Percentiles rank a stretch among this genome's conserved stretches.
Conservation (phyloP, 1,140 invertebrate species). For the Drosophila grimshawi region DNA sequence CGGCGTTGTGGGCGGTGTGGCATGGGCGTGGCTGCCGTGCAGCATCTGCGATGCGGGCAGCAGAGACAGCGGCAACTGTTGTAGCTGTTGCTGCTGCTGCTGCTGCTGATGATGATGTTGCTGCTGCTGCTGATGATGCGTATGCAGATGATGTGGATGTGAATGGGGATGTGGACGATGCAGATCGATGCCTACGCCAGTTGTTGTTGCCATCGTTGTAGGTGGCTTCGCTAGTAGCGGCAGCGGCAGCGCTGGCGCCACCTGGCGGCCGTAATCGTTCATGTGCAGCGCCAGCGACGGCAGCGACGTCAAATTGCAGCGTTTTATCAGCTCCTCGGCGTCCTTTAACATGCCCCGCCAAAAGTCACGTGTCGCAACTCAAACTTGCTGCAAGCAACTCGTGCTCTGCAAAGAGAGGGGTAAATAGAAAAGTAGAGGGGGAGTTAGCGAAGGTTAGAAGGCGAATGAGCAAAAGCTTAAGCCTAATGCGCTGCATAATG, state of each 20-base stretch:
- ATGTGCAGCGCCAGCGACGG: conserved; percentile 57
- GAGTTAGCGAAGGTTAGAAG: conserved; percentile 20
- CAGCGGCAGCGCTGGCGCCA: conserved; percentile 59
- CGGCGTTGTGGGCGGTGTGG: conserved; percentile 77
- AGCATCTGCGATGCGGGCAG: conserved; percentile 26
- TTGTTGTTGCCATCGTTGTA: conserved; percentile 28
- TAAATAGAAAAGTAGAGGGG: neutral
- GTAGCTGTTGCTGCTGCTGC: conserved; percentile 16
- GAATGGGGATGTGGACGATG: conserved; percentile 11
- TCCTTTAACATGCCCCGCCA: conserved; percentile 79
- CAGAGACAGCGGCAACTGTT: conserved; percentile 42
- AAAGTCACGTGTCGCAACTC: conserved; percentile 57
- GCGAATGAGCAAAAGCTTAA: conserved; percentile 45
- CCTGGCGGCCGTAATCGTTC: conserved; percentile 72
- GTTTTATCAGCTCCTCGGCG: conserved; percentile 75
- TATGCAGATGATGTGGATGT: conserved; percentile 7
- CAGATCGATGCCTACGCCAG: neutral
- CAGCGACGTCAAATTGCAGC: conserved; percentile 74
- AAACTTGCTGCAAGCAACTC: conserved; percentile 31
- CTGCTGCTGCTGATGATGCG: conserved; percentile 5
- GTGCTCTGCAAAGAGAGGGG: conserved; percentile 18
- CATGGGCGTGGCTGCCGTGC: conserved; percentile 39
- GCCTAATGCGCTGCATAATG: conserved; percentile 53
- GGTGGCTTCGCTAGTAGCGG: conserved; percentile 56
- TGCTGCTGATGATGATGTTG: conserved; percentile 6